These are phyloP conservation scores for Saccopteryx bilineata DNA, from an alignment of 2,113 vertebrate species.

Conservation along the genomic window DNA sequence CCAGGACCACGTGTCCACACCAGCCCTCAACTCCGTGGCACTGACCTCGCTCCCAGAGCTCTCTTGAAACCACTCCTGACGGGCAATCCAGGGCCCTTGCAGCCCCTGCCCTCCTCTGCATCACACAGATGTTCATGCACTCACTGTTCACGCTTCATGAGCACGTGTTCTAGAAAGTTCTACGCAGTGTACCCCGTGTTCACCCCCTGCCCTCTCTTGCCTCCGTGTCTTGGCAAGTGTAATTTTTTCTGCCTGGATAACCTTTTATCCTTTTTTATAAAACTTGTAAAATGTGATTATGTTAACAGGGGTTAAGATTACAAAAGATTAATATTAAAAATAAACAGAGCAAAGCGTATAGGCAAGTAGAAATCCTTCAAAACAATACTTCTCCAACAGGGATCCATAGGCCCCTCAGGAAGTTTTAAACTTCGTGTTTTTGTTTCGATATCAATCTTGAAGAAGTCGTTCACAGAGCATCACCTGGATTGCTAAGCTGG, in stretches of 20 bases:
- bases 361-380: conserved; percentile 2
- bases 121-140: background rate
- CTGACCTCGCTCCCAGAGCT: accelerated
- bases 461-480: background rate
- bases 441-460: background rate
- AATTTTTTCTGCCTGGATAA: background rate
- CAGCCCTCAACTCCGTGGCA: accelerated
- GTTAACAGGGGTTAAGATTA: background rate
- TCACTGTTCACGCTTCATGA: background rate
- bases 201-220: background rate
- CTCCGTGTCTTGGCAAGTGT: background rate
- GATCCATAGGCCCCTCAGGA: background rate
- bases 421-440: background rate
- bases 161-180: background rate
- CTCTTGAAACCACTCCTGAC: too few relatives aligned
- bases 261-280: background rate
- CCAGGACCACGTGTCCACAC: background rate
- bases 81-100: background rate
- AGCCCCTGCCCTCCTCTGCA: background rate
- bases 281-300: conserved; percentile 8
- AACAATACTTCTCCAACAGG: background rate
- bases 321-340: conserved; percentile 48
- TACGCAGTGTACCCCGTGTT: background rate
- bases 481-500: background rate
- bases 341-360: conserved; percentile 38